Percentiles rank a stretch among this genome's conserved stretches.
These are phyloP conservation scores for Candoia aspera DNA, from an alignment of 2,113 vertebrate species.

Conservation along the genomic window DNA sequence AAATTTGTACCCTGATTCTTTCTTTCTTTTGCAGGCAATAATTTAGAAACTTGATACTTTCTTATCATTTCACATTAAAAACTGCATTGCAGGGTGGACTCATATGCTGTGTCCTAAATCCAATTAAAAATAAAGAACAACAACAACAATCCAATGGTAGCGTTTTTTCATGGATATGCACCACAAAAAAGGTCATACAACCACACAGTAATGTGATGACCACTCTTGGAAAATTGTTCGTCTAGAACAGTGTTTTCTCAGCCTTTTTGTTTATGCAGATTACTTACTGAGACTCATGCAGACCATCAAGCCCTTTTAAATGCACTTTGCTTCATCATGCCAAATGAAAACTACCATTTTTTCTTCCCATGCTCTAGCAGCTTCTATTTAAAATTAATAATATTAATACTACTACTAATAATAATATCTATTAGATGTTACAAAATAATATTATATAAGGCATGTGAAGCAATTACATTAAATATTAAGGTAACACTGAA, in stretches of 20 bases:
- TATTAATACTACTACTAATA: not conserved
- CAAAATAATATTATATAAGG: too few relatives aligned
- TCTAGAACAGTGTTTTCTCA: not conserved
- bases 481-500: too few relatives aligned
- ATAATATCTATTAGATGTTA: not conserved
- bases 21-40: not conserved
- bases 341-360: not conserved
- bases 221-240: not conserved
- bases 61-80: accelerated
- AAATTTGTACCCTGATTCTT: not conserved
- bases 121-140: not conserved
- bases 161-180: not conserved
- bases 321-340: not conserved
- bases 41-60: accelerated
- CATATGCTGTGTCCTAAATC: not conserved
- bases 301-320: not conserved
- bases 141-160: not conserved
- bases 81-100: not conserved
- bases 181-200: not conserved
- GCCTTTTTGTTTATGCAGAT: too few relatives aligned
- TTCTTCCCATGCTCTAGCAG: not conserved
- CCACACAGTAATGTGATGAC: too few relatives aligned
- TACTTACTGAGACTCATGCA: not conserved
- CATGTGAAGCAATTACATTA: too few relatives aligned
- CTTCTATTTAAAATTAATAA: not conserved